These are phyloP conservation scores for Charaxes varanes DNA, from an alignment of 1,140 invertebrate species.

Conservation along the genomic window DNA sequence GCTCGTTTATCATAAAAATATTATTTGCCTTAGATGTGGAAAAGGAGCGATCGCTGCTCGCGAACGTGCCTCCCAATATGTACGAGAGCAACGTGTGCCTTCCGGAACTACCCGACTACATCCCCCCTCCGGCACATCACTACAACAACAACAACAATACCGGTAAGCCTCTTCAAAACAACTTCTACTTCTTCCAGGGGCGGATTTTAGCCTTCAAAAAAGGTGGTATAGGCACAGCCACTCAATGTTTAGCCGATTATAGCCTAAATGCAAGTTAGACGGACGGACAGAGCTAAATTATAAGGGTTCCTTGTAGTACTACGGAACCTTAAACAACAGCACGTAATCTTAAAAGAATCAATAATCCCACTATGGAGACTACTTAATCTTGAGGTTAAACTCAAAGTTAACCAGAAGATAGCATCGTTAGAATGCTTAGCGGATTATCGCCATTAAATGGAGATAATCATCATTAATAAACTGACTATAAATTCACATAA, in stretches of 20 bases:
- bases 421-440: conserved; percentile 2
- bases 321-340: neutral
- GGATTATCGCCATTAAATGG: conserved; percentile 2
- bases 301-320: neutral
- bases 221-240: no score
- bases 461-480: conserved; percentile 13
- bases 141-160: conserved; percentile 70
- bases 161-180: conserved; percentile 46
- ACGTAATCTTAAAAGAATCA: no score
- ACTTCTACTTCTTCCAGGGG: neutral
- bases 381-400: conserved; percentile 7
- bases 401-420: conserved; percentile 7
- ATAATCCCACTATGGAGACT: no score
- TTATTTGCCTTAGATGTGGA: conserved; percentile 61
- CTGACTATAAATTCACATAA: conserved; percentile 20
- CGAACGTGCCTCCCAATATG: conserved; percentile 72
- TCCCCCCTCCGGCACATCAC: conserved; percentile 58
- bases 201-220: no score
- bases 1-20: no score
- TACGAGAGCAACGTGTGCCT: conserved; percentile 74
- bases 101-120: conserved; percentile 63
- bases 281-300: no score
- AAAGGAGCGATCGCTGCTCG: conserved; percentile 66
- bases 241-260: no score
- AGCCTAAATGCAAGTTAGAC: no score